Evolutionary conservation across 2,888 invertebrate genomes (phyloP).

Genomic region (Argyresthia albistria): DNA sequence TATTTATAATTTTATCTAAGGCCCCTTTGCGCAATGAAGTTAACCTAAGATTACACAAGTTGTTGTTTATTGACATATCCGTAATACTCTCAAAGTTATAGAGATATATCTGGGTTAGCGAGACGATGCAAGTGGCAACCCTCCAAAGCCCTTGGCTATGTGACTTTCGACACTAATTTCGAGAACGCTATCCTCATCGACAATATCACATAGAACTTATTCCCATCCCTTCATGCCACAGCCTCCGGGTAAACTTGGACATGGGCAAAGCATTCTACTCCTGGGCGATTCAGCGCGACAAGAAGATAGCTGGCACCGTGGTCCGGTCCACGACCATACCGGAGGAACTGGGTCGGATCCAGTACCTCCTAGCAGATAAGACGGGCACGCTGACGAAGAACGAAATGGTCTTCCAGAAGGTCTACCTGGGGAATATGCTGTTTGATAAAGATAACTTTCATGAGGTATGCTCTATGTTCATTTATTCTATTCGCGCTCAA

Average conservation of each 20-base stretch:
- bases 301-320: slow-evolving; percentile 93
- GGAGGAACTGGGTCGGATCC: slow-evolving; percentile 96
- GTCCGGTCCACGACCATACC: slow-evolving; percentile 98
- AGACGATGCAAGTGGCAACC: too few relatives aligned
- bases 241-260: slow-evolving; percentile 97
- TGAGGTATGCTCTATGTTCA: slow-evolving; percentile 69
- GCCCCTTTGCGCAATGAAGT: too few relatives aligned
- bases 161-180: too few relatives aligned
- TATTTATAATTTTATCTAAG: too few relatives aligned
- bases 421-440: slow-evolving; percentile 94
- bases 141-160: too few relatives aligned
- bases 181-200: too few relatives aligned
- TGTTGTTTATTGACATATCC: too few relatives aligned
- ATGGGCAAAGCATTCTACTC: slow-evolving; percentile 99
- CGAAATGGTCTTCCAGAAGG: slow-evolving; percentile 97
- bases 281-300: slow-evolving; percentile 95
- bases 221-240: slow-evolving; percentile 31
- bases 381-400: slow-evolving; percentile 99
- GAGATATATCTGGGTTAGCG: too few relatives aligned
- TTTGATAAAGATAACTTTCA: slow-evolving; percentile 90
- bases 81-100: too few relatives aligned
- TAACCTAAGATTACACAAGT: too few relatives aligned
- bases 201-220: too few relatives aligned
- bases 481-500: too few relatives aligned
- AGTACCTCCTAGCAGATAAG: slow-evolving; percentile 97